A percentile compares a stretch with the other conserved stretches of the same genome.
Evolutionary conservation across 2,888 invertebrate genomes (phyloP).

Genomic region (Phymatocera aterrima): DNA sequence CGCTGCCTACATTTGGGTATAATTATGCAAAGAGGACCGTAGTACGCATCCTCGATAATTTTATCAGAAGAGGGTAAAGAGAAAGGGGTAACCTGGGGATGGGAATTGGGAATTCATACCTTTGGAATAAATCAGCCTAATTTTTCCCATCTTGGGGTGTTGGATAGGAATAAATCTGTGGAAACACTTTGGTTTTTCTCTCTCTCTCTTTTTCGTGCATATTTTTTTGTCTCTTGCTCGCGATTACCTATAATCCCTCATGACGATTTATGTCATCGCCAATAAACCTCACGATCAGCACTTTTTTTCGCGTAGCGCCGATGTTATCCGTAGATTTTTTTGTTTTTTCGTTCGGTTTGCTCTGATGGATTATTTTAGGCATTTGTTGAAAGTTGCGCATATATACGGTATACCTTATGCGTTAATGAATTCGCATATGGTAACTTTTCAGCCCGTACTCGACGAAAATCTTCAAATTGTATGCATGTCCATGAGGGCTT

Average conservation of each 20-base stretch:
- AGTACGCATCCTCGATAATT: too few species aligned
- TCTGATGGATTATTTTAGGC: background rate
- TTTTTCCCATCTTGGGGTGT: too few species aligned
- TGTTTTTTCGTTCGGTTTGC: too few species aligned
- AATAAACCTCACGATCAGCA: background rate
- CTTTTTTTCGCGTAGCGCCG: background rate
- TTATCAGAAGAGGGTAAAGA: too few species aligned
- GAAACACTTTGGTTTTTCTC: background rate
- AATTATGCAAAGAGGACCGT: too few species aligned
- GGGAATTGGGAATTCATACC: too few species aligned
- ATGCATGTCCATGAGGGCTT: background rate
- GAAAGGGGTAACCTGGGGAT: too few species aligned
- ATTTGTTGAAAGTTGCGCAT: background rate
- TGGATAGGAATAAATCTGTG: too few species aligned
- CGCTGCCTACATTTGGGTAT: too few species aligned
- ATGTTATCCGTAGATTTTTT: background rate
- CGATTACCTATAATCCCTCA: too few species aligned
- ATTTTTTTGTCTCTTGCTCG: background rate
- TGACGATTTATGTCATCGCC: background rate
- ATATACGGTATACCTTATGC: background rate
- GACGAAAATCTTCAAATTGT: background rate
- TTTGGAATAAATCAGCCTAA: too few species aligned
- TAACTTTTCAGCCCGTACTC: background rate
- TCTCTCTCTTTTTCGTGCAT: background rate
- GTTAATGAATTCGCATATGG: conserved; percentile 6